Evolutionary conservation across 1,140 invertebrate genomes (phyloP), one percentile per base, ranked within the genome.

Genomic region (Phymastichus coffea): DNA sequence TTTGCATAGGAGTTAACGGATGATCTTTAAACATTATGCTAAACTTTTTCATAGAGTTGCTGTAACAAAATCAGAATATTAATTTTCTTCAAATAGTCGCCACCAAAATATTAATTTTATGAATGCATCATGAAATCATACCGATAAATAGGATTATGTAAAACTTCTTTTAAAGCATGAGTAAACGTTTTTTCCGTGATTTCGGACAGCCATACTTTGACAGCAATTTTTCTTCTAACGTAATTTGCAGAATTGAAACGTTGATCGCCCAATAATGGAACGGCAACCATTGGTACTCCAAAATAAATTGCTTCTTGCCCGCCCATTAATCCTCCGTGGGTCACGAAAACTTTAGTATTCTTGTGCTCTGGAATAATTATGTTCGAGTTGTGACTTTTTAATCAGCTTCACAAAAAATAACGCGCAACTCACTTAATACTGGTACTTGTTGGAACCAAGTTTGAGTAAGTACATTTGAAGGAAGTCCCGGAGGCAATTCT

Each of bases 361-460:
- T 77, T 73, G 69, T 86, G 83, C 33, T 69, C 78, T 70, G 74
- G 51, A 64, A 74, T 47, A 47, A 33, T n/a, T n/a, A n/a, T n/a
- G n/a, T 33, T 33, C 17, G 10, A n/a, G 38, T 40, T 40, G 8
- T 40, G 6, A 12, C 6, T 17, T 12, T n/a, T 12, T 40, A n/a
- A n/a, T 17, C 4, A 7, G 35, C 14, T n/a, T 19, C 14, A 35
- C n/a, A 30, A 22, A 49, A 4, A 35, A 2, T 17, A 12, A 17
- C 6, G 9, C 2, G n/a, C 7, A 12, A n/a, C 7, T 12, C 10
- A 74, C 72, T 49, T 40, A 74, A 60, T n/a, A 74, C 63, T 62
- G 83, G 79, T 61, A 84, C 79, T 73, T 88, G 87, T 1, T 86
- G 85, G 8, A 88, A 69, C 87, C 87, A 88, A 64, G 80, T 79